Evolutionary conservation across 2,888 invertebrate species (phyloP).

Genomic region (Theretra japonica): DNA sequence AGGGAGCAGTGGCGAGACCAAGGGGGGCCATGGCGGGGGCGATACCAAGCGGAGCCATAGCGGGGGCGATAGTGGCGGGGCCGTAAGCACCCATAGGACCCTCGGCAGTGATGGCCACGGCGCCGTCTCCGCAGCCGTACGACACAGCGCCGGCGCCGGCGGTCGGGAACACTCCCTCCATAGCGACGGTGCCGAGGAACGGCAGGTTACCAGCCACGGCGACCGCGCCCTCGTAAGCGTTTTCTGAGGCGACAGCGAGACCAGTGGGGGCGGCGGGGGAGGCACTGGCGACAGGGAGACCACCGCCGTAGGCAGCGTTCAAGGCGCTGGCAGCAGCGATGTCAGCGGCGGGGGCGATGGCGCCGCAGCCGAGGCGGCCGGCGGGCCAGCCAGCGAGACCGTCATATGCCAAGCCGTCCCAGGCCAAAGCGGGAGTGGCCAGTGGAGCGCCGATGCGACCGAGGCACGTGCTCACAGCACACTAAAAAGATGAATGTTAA

Average conservation of each 20-base stretch:
- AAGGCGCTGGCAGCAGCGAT: conserved; percentile 37
- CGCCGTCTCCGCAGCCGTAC: conserved; percentile 36
- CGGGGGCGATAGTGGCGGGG: conserved; percentile 24
- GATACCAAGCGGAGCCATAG: conserved; percentile 15
- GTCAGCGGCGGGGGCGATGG: conserved; percentile 40
- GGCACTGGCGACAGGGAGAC: conserved; percentile 32
- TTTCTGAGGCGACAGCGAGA: conserved; percentile 41
- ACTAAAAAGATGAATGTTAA: not conserved
- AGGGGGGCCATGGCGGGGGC: conserved; percentile 14
- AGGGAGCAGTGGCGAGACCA: conserved; percentile 14
- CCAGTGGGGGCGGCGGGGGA: conserved; percentile 38
- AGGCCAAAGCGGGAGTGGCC: not conserved
- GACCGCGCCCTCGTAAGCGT: conserved; percentile 38
- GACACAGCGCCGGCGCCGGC: conserved; percentile 47
- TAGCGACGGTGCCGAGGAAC: conserved; percentile 45
- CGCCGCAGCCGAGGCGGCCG: conserved; percentile 26
- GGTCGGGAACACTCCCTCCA: conserved; percentile 51
- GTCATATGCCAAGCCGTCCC: not conserved
- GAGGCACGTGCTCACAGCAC: conserved; percentile 23
- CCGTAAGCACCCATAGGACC: conserved; percentile 19
- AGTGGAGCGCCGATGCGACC: not conserved
- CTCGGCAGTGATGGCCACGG: conserved; percentile 37
- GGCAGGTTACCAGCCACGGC: conserved; percentile 43
- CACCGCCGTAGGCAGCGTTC: conserved; percentile 35
- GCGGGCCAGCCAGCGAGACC: conserved; percentile 9